Conservation (phyloP, 2,113 vertebrate species). For the Aptenodytes patagonicus region DNA sequence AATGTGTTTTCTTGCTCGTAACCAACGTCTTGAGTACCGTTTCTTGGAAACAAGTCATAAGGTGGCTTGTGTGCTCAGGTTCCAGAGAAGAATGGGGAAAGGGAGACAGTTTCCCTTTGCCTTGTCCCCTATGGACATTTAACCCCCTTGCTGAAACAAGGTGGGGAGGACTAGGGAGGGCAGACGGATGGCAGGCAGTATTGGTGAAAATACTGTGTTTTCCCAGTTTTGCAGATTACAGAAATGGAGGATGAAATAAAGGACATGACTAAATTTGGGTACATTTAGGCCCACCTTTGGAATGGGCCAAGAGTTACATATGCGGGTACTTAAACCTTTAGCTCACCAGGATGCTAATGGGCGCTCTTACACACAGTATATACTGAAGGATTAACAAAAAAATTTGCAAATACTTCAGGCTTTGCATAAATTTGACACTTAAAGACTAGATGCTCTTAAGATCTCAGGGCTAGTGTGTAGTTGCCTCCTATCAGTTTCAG, state of each 20-base stretch:
- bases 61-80: neutral
- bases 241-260: neutral
- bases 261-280: neutral
- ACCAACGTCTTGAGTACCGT: no score
- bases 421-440: neutral
- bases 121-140: fast-evolving
- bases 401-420: neutral
- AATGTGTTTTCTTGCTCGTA: no score
- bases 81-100: no score
- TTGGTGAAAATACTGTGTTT: fast-evolving
- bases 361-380: neutral
- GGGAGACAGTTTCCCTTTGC: neutral
- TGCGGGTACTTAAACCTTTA: no score
- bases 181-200: neutral
- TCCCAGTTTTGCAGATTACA: no score
- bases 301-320: neutral
- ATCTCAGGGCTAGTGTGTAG: neutral
- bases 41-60: neutral
- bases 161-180: neutral
- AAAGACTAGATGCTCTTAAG: neutral
- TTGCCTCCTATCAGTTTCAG: neutral
- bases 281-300: neutral
- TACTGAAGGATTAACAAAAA: neutral
- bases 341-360: neutral
- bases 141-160: no score